Evolutionary conservation across 2,888 invertebrate species (phyloP), one percentile per base, ranked within the genome.

Genomic region (Maniola hyperantus): DNA sequence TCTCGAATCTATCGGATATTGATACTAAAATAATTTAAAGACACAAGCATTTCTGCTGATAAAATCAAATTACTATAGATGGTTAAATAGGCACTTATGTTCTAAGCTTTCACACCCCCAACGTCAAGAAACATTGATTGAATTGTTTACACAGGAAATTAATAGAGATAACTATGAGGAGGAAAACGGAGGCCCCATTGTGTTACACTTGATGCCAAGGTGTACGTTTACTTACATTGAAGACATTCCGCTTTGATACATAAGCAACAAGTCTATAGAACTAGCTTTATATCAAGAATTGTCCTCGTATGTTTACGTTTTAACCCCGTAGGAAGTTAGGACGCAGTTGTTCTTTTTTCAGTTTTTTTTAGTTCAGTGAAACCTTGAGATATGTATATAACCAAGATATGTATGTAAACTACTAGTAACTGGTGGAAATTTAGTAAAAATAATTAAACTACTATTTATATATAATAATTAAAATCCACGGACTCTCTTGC

Each of bases 141-240:
- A 80, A 78, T 81, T 77, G 74, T 76, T 77, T 75, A 76, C 74
- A 48, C 83, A 84, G 87, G 88, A 87, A 88, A 88, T 87, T 83
- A 86, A 85, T 75, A 75, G 73, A 76, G 86, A 87, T 85, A 87
- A 79, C 83, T 77, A 80, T 76, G 75, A 71, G 63, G 68, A 71
- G 68, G 68, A 70, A 71, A 71, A 60, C 66, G 64, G 66, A 64
- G 64, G 34, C 64, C 48, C 66, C 39, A 59, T 70, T 70, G 69
- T 69, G 55, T 69, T 61, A 61, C 74, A 61, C 10, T 53, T 48
- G 62, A 46, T 48, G 36, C 42, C 13, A 15, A 50, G 50, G 13
- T 20, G 42, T 42, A 42, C 13, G 57, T 39, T 55, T 57, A 57
- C 57, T 57, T 55, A 20, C 55, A 39, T 18, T 57, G 57, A 55